Base-by-base conservation (phyloP, 2,888 invertebrate species). In the Tupiocoris notatus region DNA sequence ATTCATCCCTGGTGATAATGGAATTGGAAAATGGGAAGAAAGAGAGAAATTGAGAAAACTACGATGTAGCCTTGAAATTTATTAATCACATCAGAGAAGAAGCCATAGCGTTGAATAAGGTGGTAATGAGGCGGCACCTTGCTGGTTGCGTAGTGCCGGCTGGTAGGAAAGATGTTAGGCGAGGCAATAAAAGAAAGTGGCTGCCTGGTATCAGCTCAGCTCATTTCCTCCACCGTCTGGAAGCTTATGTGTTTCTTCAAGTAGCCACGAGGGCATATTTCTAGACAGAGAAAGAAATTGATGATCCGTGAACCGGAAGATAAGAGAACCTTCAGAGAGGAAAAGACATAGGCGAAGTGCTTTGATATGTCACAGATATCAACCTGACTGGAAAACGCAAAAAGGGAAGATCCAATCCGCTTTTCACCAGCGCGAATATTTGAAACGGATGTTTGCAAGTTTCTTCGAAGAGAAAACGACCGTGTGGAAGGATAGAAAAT, bases 241-340 rank as follows among this genome's bases (percentile, higher is more conserved):
- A 70, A 73, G 63, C 73, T 73, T 73, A 73, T 73, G 73, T 73
- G 73, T 61, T 62, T 61, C 73, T 39, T 73, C 73, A 63, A 63
- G 73, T 73, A 73, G 73, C 67, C 74, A 75, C 73, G 74, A 77
- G 67, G 66, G 77, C 63, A 74, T 74, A 77, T 77, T 74, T 77
- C 68, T 75, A 67, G 67, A 77, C 67, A 77, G 74, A 74, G 56
- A 74, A 67, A 62, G 77, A 75, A 77, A 77, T 77, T 74, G 77
- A 77, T 77, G 77, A 77, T 59, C 77, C 77, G 77, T 77, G 74
- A 77, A 75, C 57, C 74, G 75, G 63, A 74, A 74, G 74, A 77
- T 74, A 66, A 59, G 66, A 65, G 58, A 20, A 23, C 23, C 59
- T 70, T 21, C 62, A 63, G 54, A 63, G 63, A 62, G 58, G 67